Evolutionary conservation across 2,113 vertebrate genomes (phyloP), one percentile per base, ranked within the genome.

Genomic region (Henicopernis longicauda): DNA sequence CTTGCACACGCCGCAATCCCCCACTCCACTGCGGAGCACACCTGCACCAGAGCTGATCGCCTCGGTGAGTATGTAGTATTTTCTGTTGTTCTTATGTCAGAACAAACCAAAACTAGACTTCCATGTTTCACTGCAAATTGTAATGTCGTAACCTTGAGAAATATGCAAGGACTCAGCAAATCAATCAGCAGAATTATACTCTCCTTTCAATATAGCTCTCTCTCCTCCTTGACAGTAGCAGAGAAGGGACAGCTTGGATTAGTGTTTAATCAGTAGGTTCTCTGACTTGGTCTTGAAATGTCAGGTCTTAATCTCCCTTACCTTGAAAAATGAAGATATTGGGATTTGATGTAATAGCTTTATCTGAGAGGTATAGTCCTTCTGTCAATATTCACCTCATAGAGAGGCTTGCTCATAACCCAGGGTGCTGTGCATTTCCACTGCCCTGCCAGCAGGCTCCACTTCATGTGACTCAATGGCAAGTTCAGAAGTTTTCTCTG

Each of bases 271-370:
- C 89, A 95, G 78, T 63, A 90, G 38, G 27, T 91, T 91, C 85
- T 94, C 82, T 58, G 71, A 54, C 80, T 93, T 92, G 94, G 88
- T 95, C 89, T 97, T 96, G 93, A 96, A 96, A 91, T 89, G 87
- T 93, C 97, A 95, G 19, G 36, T 95, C 58, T 89, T 95, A 86
- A 95, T 96, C 95, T 96, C 38, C 44, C 58, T 66, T 91, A 42
- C 86, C 86, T 89, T 96, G 83, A 95, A 89, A 93, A 94, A 80
- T 77, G 81, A 90, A 95, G 84, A 86, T 93, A 71, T 45, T 93
- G 62, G 85, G 88, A 80, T 90, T 80, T 91, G 58, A 91, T 94
- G 47, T 78, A 94, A 91, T 77, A 88, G 45, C 54, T 93, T 85
- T 95, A 10, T 54, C 58, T 90, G 74, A 95, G 52, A 74, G 32